Conservation (phyloP, 1,140 invertebrate species). For the Cyrtorhinus lividipennis region DNA sequence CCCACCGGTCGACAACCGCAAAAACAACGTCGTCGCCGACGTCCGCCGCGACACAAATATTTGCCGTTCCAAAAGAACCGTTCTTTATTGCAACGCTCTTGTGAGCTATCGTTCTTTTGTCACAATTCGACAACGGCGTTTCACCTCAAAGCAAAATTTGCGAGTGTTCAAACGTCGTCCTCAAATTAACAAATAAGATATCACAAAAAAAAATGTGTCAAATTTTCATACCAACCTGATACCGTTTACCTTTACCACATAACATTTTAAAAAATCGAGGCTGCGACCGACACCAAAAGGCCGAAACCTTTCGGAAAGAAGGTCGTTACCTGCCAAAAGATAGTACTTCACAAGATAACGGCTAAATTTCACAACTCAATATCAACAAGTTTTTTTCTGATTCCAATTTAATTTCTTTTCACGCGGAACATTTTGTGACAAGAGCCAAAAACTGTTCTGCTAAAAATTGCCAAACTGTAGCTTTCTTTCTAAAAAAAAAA, state of each 20-base stretch:
- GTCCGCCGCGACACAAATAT: no score
- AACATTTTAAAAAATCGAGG: neutral
- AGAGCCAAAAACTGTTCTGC: neutral
- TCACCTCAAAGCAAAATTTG: no score
- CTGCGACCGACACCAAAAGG: neutral
- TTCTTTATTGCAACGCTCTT: no score
- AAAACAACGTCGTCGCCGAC: no score
- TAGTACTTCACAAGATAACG: neutral
- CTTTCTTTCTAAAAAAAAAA: neutral
- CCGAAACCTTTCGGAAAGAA: neutral
- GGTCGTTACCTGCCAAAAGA: neutral
- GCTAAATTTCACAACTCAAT: neutral
- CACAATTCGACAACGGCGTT: no score
- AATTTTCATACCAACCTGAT: neutral
- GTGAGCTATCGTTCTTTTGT: no score
- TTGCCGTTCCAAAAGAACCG: no score
- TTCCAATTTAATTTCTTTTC: neutral
- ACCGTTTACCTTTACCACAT: neutral
- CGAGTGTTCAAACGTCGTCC: no score
- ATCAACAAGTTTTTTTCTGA: neutral
- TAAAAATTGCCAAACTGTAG: neutral
- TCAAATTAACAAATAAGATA: no score
- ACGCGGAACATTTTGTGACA: neutral
- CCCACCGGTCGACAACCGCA: no score
- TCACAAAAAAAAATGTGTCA: neutral